phyloP scores from a whole-genome alignment of 2,113 vertebrate genomes.

The Notiomystis cincta region DNA sequence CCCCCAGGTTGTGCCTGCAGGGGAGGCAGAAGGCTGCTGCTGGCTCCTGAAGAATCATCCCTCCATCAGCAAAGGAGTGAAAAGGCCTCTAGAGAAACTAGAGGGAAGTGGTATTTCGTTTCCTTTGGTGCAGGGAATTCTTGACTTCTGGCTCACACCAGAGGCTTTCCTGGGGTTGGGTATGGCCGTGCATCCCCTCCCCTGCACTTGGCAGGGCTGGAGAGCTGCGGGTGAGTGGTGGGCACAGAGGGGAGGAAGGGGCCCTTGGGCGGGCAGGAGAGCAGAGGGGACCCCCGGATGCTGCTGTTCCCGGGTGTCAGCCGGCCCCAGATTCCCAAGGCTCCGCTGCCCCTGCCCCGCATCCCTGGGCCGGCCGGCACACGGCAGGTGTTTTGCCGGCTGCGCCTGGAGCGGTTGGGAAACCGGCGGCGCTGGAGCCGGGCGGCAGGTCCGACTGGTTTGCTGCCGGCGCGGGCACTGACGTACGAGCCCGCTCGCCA shows the following conservation, averaged over 20 bases:
- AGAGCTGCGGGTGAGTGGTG: rapidly evolving
- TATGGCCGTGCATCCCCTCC: rapidly evolving
- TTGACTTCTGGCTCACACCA: not conserved
- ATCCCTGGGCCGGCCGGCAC: not conserved
- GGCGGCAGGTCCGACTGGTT: slow-evolving; percentile 55
- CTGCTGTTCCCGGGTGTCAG: rapidly evolving
- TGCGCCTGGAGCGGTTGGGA: not conserved
- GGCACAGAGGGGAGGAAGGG: not conserved
- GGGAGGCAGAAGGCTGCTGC: not conserved
- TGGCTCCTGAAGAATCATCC: rapidly evolving
- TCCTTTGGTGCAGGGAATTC: not conserved
- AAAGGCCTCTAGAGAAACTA: not conserved
- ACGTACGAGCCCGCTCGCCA: slow-evolving; percentile 38
- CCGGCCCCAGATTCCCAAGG: rapidly evolving
- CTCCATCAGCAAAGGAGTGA: not conserved
- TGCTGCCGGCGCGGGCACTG: not conserved
- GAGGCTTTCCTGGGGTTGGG: not conserved
- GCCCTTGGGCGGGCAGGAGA: not conserved
- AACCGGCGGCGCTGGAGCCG: not conserved
- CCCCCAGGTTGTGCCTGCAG: not conserved
- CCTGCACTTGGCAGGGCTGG: rapidly evolving
- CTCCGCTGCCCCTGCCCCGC: not conserved
- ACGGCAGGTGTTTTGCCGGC: not conserved
- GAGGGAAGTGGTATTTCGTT: rapidly evolving
- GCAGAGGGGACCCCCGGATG: rapidly evolving